Conservation (phyloP, 2,888 invertebrate species). For the Sympetrum striolatum region DNA sequence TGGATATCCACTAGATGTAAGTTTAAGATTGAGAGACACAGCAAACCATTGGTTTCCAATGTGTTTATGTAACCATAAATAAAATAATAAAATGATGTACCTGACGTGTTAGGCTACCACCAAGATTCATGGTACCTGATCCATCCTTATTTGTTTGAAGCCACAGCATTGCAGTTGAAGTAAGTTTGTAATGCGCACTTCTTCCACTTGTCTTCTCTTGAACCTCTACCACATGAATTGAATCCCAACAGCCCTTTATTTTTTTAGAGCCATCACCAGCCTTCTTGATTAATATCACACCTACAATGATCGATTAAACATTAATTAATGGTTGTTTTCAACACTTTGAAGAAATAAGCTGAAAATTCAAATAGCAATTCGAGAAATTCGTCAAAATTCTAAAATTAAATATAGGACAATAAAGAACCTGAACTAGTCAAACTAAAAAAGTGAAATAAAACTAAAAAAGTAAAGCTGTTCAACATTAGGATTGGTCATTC, state of each 20-base stretch:
- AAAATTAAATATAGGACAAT: no score
- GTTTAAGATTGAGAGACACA: no score
- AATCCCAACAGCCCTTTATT: conserved; percentile 99
- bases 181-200: conserved; percentile 96
- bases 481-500: no score
- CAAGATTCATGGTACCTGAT: conserved; percentile 98
- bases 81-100: no score
- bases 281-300: conserved; percentile 98
- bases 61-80: no score
- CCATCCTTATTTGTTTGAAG: conserved; percentile 95
- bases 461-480: no score
- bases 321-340: background rate
- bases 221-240: conserved; percentile 98
- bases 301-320: conserved; percentile 59
- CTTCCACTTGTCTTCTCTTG: conserved; percentile 94
- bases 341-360: background rate
- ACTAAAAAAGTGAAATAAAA: no score
- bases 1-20: no score
- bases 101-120: conserved; percentile 97
- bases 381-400: background rate
- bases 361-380: background rate
- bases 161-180: conserved; percentile 99
- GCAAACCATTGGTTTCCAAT: no score
- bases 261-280: conserved; percentile 98
- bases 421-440: no score